Evolutionary conservation across 2,888 invertebrate species (phyloP), one percentile per base, ranked within the genome.

Genomic region (Caenorhabditis imperialis): DNA sequence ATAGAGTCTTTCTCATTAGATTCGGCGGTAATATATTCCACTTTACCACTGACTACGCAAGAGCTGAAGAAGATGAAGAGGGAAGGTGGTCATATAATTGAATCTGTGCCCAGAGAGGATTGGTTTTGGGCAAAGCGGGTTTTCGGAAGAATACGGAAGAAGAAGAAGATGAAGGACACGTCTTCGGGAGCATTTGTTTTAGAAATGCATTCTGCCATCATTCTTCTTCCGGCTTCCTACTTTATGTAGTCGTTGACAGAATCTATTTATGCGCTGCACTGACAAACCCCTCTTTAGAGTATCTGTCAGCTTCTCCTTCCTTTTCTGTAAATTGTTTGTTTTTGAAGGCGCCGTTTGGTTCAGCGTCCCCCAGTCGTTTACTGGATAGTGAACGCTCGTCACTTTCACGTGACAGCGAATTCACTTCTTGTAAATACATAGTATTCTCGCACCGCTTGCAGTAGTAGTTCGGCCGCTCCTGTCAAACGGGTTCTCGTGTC

Each of bases 151-250:
- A 35, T n/a, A n/a, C n/a, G n/a, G 44, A 47, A 47, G 54, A 42
- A 35, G 50, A 50, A 44, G 57, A 57, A 57, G 57, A 57, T 57
- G 67, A 67, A 57, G 57, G 57, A 42, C 57, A 57, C 27, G 54
- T 55, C 48, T 54, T 65, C 63, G 38, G 48, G 45, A 48, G 63
- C 57, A 67, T 57, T 57, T 57, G 67, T 67, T 67, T 67, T 67
- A 57, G 51, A 57, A 57, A 67, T 67, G 67, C 67, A 67, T 67
- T 67, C 57, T 67, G 67, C 16, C 67, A 67, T 67, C 50, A 44
- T 57, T 67, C 57, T 16, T 35, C 22, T 55, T 48, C 3, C 42
- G 5, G 10, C 38, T 18, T 42, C 20, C 20, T 42, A 5, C 22
- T 44, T 44, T 23, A 54, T 50, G 51, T 51, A 35, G 44, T 37